Evolutionary conservation across 2,113 vertebrate genomes (phyloP), one percentile per base, ranked within the genome.

Genomic region (Egretta garzetta): DNA sequence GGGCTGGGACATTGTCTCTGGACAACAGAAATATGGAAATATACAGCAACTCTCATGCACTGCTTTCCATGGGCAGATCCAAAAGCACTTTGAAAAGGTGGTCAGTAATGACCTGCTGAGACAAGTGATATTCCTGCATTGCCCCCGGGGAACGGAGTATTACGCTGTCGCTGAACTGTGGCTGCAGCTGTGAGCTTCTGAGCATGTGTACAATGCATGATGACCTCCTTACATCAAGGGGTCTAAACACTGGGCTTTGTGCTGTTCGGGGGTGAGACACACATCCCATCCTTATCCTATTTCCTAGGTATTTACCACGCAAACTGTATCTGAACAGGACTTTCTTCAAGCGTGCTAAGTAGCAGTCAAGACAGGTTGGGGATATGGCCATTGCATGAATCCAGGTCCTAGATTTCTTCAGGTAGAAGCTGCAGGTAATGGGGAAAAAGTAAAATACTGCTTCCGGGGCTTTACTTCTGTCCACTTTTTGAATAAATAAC

Each of bases 81-180:
- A 50, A 74, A 92, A 56, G 5, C 11, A 9, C 32, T 32, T 66
- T 62, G 27, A 56, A 39, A 76, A 66, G 6, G 7, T 22, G 12
- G 14, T 49, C 37, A 22, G 6, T 28, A 63, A 23, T 14, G 45
- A 26, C 20, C 11, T 60, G 16, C 16, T 20, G 45, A 76, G 39
- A 27, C 30, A 85, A 59, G 12, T 1, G 14, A 45, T 27, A 28
- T 14, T 68, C 30, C 37, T 50, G 8, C 3, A 20, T 27, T 41
- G 33, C 27, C 4, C 1, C 14, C 20, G 23, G 23, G 19, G 23
- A 66, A 24, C 10, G 17, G 23, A 50, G 17, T 20, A n/a, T 60
- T 52, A 21, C 15, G 27, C 4, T 7, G 8, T 17, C 0, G 0
- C 12, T 37, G 35, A 66, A 27, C 24, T 43, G 45, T 3, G 15